Evolutionary conservation across 2,888 invertebrate genomes (phyloP), one percentile per base, ranked within the genome.

Genomic region (Keiferia lycopersicella): DNA sequence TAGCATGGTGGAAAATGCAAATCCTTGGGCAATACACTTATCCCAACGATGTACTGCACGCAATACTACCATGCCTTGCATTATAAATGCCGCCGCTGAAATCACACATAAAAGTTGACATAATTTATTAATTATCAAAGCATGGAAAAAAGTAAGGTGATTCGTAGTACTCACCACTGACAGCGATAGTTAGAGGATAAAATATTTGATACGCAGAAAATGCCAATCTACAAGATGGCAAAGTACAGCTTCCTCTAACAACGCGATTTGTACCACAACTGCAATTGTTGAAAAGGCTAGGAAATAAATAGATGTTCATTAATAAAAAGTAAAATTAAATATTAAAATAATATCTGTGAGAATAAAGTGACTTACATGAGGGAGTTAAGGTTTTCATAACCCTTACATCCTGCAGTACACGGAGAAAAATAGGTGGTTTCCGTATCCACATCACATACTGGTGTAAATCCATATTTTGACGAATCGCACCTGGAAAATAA

Each of bases 11-110:
- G 84, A 77, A 64, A 82, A 77, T 0, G 81, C 73, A 0, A 75
- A 68, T 0, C 87, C 90, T 7, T 89, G 67, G 0, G 88, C 85
- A 0, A 78, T 64, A 0, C 84, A 78, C 70, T 88, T 88, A 71
- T 89, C 88, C 0, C 67, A 62, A 0, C 77, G 73, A 0, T 71
- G 72, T 34, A 86, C 88, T 0, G 83, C 76, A 1, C 91, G 80
- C 6, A 89, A 64, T 0, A 88, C 62, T 64, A 76, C 86, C 90
- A 90, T 89, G 1, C 88, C 86, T 69, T 88, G 88, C 88, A 90
- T 84, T 61, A 90, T 71, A 66, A 87, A 75, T 1, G 88, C 75
- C 0, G 88, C 80, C 1, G 81, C 91, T 91, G 77, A 0, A 72
- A 69, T 20, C 26, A 45, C n/a, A 16, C 45, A 53, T 26, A 26